A percentile compares a stretch with the other conserved stretches of the same genome.
Evolutionary conservation across 1,140 invertebrate species (phyloP).

Genomic region (Procambarus virginalis): DNA sequence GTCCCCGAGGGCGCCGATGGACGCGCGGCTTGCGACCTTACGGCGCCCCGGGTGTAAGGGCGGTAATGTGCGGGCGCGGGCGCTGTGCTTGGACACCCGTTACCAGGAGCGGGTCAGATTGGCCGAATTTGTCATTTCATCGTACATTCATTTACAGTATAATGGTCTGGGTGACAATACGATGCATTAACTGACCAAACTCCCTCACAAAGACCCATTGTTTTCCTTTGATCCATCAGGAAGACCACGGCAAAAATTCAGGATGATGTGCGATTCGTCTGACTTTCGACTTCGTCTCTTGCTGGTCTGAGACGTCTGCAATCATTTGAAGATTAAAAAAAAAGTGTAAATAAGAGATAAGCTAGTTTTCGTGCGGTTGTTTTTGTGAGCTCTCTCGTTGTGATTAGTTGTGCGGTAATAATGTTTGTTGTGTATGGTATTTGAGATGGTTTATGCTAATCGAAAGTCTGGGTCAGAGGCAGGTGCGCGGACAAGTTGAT

Average conservation of each 20-base stretch:
- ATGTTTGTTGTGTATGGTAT: no score
- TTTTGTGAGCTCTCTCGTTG: no score
- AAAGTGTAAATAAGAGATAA: no score
- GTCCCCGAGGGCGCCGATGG: no score
- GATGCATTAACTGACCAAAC: constrained; percentile 67
- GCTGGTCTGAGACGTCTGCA: no score
- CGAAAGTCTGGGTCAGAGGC: background rate
- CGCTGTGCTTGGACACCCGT: background rate
- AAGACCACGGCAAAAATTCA: constrained; percentile 40
- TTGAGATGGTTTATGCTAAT: background rate
- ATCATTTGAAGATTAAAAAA: no score
- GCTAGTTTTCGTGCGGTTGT: no score
- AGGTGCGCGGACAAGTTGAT: background rate
- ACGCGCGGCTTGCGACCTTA: constrained; percentile 5
- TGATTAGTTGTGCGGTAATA: no score
- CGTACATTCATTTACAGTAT: constrained; percentile 62
- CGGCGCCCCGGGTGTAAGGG: background rate
- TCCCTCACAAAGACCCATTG: constrained; percentile 62
- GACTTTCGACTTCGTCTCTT: background rate
- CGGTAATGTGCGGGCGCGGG: background rate
- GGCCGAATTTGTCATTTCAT: constrained; percentile 65
- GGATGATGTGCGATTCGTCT: background rate
- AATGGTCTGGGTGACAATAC: constrained; percentile 64
- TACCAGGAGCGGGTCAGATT: background rate
- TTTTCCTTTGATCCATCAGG: constrained; percentile 44